phyloP scores from a whole-genome alignment of 2,888 invertebrate species.

The Nudaria mundana region DNA sequence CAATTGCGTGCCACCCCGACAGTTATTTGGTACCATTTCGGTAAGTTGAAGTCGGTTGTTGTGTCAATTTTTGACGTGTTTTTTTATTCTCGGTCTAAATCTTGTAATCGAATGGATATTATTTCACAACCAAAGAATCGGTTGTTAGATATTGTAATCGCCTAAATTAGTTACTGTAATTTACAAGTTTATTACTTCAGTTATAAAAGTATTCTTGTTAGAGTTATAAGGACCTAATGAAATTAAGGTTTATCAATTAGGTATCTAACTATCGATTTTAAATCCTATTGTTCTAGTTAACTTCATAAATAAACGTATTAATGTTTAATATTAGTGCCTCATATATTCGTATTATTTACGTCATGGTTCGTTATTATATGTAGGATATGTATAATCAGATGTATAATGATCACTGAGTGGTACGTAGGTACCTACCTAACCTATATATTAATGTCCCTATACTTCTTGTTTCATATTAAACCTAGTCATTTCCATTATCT shows the following conservation, averaged over 20 bases:
- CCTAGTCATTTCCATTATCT: constrained; percentile 47
- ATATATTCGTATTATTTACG: constrained; percentile 15
- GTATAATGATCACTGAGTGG: constrained; percentile 14
- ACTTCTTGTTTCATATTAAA: constrained; percentile 25
- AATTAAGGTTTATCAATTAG: constrained; percentile 22
- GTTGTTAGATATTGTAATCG: constrained; percentile 39
- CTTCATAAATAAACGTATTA: constrained; percentile 26
- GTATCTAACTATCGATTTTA: constrained; percentile 34
- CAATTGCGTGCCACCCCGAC: too few relatives aligned
- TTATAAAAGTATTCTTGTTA: constrained; percentile 19
- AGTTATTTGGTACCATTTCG: too few relatives aligned
- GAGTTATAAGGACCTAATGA: constrained; percentile 22
- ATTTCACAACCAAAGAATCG: constrained; percentile 51
- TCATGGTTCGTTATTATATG: constrained; percentile 3
- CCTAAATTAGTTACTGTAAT: constrained; percentile 33
- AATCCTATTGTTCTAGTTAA: constrained; percentile 35
- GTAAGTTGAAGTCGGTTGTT: too few relatives aligned
- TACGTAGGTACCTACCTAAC: constrained; percentile 25
- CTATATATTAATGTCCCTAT: constrained; percentile 3
- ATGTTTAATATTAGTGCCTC: constrained; percentile 43
- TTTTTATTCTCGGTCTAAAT: too few relatives aligned
- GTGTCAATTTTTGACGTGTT: too few relatives aligned
- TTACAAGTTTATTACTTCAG: constrained; percentile 23
- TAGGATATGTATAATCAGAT: too few relatives aligned
- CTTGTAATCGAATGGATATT: constrained; percentile 11